Evolutionary conservation across 2,797 vertebrate species (phyloP), one percentile per base, ranked within the genome.

Genomic region (Dipus sagitta): DNA sequence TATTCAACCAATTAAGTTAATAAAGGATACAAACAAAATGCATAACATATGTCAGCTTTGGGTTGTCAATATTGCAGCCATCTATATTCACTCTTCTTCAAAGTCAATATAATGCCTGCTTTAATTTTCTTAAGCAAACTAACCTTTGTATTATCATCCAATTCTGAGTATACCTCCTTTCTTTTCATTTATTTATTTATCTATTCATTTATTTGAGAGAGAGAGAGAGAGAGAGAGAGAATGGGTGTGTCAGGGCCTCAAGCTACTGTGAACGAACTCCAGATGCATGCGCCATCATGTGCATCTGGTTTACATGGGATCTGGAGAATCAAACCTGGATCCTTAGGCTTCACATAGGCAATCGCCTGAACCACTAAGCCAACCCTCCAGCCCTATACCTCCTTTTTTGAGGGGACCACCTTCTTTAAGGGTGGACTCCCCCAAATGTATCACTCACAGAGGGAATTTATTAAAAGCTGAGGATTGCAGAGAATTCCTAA

Each of bases 1-100:
- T 60, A 72, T 26, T 5, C 7, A 76, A 75, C 11, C 54, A 78
- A 86, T 38, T 72, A 87, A 88, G 26, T 3, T n/a, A 68, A 42
- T 23, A 42, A 83, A 64, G 6, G 26, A 38, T 24, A 72, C 26
- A 38, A 10, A 81, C 75, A 64, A 88, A 91, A 75, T 77, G 9
- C 0, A 62, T 58, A 34, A 42, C 72, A 76, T 32, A 78, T 23
- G 17, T 86, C 75, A 64, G 1, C 6, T 71, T 93, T 94, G 70
- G 6, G 21, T 80, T 62, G 18, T 94, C 85, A 67, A 32, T 32
- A 28, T 60, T 28, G 64, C 9, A 77, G 32, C 30, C 24, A 84
- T 84, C 54, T 86, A 58, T 20, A 94, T 30, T 82, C 38, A 89
- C 6, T 92, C 72, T 92, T 52, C 18, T 92, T 52, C 18, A 18